Percentiles rank a stretch among this genome's conserved stretches.
Conservation (phyloP, 64 coral and sea anemone genomes). For the Pocillopora damicornis region DNA sequence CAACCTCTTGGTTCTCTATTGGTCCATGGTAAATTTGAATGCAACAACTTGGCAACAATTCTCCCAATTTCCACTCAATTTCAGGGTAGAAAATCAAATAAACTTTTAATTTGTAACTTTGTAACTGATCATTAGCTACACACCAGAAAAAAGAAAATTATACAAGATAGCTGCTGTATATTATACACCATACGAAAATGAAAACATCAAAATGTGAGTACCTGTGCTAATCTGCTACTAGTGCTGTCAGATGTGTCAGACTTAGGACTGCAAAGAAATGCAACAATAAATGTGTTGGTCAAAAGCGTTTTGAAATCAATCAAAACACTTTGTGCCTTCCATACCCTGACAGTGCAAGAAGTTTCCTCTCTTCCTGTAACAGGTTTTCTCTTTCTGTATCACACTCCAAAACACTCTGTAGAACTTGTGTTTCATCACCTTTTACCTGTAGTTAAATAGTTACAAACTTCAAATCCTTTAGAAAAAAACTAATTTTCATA, state of each 20-base stretch:
- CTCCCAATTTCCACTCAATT: no score
- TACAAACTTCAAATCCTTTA: no score
- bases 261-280: not conserved
- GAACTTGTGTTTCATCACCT: conserved; percentile 66
- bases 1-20: no score
- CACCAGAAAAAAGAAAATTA: no score
- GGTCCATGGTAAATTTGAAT: no score
- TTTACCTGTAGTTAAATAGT: conserved; percentile 23
- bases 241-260: conserved; percentile 10
- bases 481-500: no score
- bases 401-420: conserved; percentile 85
- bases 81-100: no score
- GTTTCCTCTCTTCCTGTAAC: conserved; percentile 57
- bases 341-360: conserved; percentile 23
- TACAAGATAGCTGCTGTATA: no score
- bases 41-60: no score
- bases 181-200: no score
- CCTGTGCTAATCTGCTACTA: conserved; percentile 1
- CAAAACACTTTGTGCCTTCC: conserved; percentile 33
- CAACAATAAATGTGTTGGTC: not conserved
- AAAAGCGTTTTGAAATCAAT: not conserved
- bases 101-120: no score
- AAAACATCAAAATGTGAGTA: not conserved
- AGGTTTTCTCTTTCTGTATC: conserved; percentile 65
- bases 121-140: no score